A percentile compares a stretch with the other conserved stretches of the same genome.
These are phyloP conservation scores for Ochropacha duplaris DNA, from an alignment of 2,888 invertebrate genomes.

Conservation along the genomic window DNA sequence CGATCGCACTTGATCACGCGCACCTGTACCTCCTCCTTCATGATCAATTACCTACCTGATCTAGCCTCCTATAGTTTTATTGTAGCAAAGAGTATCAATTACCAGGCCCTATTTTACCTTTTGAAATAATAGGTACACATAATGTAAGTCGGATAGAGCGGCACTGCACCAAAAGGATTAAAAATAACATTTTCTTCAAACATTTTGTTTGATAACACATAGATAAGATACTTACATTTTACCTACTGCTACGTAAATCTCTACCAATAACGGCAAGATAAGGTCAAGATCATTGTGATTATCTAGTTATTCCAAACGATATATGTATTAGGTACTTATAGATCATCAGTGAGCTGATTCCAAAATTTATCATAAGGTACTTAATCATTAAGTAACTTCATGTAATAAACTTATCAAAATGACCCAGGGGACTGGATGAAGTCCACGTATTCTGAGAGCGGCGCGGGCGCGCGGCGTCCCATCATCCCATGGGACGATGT, in stretches of 20 bases:
- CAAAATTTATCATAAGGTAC: background rate
- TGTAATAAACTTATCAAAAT: no score
- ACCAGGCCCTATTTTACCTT: background rate
- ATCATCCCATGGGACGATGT: conserved; percentile 41
- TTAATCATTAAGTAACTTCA: no score
- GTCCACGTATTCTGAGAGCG: background rate
- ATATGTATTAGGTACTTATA: background rate
- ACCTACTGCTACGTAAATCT: background rate
- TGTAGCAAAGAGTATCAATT: no score
- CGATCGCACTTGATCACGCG: no score
- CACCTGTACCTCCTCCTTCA: no score
- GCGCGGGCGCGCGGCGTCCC: conserved; percentile 9
- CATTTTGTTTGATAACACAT: background rate
- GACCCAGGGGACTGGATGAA: background rate
- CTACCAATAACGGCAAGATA: background rate
- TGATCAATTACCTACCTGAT: no score
- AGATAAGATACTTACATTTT: background rate
- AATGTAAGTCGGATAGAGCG: background rate
- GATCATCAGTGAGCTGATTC: background rate
- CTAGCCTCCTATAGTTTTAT: no score
- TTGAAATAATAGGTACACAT: no score
- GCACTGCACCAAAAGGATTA: background rate
- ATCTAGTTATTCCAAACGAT: background rate
- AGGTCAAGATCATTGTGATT: background rate
- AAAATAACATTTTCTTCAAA: background rate